These are phyloP conservation scores for cattle (Bos taurus) DNA, from an alignment of 2,113 vertebrate genomes.

Conservation along the genomic window DNA sequence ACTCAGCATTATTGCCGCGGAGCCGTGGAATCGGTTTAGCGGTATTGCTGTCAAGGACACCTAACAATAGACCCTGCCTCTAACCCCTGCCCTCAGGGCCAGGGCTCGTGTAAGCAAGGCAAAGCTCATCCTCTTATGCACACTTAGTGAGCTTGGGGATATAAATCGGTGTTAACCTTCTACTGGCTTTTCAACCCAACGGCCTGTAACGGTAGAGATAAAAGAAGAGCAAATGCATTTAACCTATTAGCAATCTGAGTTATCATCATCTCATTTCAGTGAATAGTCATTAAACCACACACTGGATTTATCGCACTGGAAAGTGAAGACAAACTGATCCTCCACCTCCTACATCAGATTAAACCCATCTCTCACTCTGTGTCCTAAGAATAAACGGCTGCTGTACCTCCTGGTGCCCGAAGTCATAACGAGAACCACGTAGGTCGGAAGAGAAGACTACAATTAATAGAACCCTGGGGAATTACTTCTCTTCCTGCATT, in stretches of 20 bases:
- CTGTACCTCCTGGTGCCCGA: neutral
- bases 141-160: neutral
- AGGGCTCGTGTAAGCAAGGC: neutral
- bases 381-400: neutral
- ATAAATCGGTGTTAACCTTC: neutral
- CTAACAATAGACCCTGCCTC: neutral
- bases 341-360: neutral
- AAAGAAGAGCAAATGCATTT: neutral
- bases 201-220: neutral
- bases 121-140: neutral
- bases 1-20: neutral
- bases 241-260: neutral
- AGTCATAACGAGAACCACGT: neutral
- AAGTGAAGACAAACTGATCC: neutral
- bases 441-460: neutral
- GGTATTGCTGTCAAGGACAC: neutral
- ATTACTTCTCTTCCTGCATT: slow-evolving; percentile 4
- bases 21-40: neutral
- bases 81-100: neutral
- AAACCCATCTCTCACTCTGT: neutral
- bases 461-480: slow-evolving; percentile 39
- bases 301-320: neutral
- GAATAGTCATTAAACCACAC: neutral
- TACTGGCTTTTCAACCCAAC: neutral
- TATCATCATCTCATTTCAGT: neutral